These are phyloP conservation scores for Lingula anatina DNA, from an alignment of 2,888 invertebrate species.

Conservation along the genomic window DNA sequence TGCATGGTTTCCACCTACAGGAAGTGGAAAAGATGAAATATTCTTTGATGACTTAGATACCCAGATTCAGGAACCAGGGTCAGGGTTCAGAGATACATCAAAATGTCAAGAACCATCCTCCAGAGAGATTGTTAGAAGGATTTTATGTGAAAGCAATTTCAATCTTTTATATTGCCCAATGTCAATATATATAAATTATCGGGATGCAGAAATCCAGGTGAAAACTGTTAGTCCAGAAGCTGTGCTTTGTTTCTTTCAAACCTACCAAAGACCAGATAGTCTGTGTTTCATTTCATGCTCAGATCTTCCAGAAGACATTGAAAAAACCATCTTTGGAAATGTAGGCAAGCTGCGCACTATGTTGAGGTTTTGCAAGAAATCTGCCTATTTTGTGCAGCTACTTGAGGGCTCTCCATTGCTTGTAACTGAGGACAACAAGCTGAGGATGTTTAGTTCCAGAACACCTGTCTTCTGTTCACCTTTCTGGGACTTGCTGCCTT, in stretches of 20 bases:
- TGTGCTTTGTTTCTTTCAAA: slow-evolving; percentile 16
- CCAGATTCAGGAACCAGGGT: slow-evolving; percentile 9
- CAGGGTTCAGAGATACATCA: slow-evolving; percentile 17
- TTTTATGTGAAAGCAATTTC: slow-evolving; percentile 6
- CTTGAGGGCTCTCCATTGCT: slow-evolving; percentile 24
- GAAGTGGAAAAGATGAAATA: slow-evolving; percentile 11
- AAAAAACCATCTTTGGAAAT: background rate
- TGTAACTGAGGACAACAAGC: slow-evolving; percentile 16
- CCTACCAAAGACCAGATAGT: slow-evolving; percentile 2
- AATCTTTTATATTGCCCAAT: slow-evolving; percentile 12
- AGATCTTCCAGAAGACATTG: slow-evolving; percentile 1
- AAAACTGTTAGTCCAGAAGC: slow-evolving; percentile 14
- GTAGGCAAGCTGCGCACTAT: slow-evolving; percentile 6
- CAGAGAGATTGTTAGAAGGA: background rate
- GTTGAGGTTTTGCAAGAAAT: slow-evolving; percentile 15
- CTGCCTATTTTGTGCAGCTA: slow-evolving; percentile 7
- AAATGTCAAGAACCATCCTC: background rate
- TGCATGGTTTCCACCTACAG: slow-evolving; percentile 14
- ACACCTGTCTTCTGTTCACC: slow-evolving; percentile 15
- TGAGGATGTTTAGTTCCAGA: slow-evolving; percentile 13
- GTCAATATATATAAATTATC: slow-evolving; percentile 10
- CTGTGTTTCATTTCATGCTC: background rate
- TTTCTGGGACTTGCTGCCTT: too few species aligned
- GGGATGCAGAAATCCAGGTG: slow-evolving; percentile 9
- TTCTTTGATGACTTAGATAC: too few species aligned